Evolutionary conservation across 2,113 vertebrate genomes (phyloP).

Genomic region (Mustela nigripes): DNA sequence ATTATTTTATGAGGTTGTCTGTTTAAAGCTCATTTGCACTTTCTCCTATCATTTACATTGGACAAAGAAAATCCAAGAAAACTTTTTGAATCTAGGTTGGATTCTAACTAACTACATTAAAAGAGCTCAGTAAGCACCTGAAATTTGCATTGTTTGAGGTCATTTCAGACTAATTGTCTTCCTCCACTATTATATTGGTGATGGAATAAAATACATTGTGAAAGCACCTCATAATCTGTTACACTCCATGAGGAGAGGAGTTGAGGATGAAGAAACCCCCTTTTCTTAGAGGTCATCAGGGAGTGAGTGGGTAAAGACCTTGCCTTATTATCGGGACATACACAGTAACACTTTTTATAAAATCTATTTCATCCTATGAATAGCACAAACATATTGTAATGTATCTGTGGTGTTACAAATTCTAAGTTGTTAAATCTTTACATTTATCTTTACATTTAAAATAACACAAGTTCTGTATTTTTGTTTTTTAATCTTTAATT

Average conservation of each 20-base stretch:
- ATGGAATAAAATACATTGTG: neutral
- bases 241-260: neutral
- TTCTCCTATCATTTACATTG: neutral
- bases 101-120: neutral
- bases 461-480: neutral
- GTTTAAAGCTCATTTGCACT: neutral
- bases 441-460: slow-evolving; percentile 36
- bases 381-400: neutral
- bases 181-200: neutral
- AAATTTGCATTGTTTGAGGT: neutral
- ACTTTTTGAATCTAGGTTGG: neutral
- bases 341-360: neutral
- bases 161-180: neutral
- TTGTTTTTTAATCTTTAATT: neutral
- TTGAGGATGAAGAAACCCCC: neutral
- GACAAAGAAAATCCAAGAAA: neutral
- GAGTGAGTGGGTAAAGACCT: neutral
- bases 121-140: neutral
- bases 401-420: neutral
- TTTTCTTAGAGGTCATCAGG: neutral
- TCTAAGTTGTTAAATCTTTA: neutral
- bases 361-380: neutral
- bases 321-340: neutral
- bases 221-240: neutral
- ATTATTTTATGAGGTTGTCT: neutral